Evolutionary conservation across 2,113 vertebrate genomes (phyloP).

Genomic region (Malaclemys terrapin): DNA sequence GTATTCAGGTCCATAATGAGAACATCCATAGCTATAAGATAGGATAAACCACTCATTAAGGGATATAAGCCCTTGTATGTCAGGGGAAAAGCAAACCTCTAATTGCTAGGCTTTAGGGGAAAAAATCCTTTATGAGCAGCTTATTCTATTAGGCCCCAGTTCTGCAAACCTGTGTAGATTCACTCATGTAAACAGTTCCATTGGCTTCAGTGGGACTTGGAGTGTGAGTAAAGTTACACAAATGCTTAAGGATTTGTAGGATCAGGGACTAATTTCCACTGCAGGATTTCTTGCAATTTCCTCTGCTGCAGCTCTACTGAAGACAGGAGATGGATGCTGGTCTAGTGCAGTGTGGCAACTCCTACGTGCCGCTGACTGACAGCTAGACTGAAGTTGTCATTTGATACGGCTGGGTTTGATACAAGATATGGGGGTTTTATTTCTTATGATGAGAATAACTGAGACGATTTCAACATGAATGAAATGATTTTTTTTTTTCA

Average conservation of each 20-base stretch:
- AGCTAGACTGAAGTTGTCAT: not conserved
- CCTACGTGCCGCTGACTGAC: not conserved
- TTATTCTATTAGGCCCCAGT: not conserved
- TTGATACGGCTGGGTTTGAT: not conserved
- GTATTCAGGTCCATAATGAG: not conserved
- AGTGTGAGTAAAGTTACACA: not conserved
- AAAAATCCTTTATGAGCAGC: not conserved
- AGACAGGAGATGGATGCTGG: not conserved
- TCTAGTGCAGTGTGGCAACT: not conserved
- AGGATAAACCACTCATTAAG: not conserved
- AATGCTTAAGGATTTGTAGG: not conserved
- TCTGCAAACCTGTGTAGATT: not conserved
- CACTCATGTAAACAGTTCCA: not conserved
- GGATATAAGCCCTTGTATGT: not conserved
- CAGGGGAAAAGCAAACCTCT: not conserved
- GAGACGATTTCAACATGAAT: not conserved
- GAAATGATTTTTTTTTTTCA: not conserved
- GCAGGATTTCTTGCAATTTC: not conserved
- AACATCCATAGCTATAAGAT: not conserved
- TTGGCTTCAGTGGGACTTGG: not conserved
- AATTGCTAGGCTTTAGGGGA: not conserved
- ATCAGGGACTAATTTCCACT: not conserved
- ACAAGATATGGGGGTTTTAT: not conserved
- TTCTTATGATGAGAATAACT: not conserved
- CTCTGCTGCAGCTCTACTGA: rapidly evolving